Evolutionary conservation across 2,113 vertebrate genomes (phyloP).

Genomic region (Brachirus orientalis): DNA sequence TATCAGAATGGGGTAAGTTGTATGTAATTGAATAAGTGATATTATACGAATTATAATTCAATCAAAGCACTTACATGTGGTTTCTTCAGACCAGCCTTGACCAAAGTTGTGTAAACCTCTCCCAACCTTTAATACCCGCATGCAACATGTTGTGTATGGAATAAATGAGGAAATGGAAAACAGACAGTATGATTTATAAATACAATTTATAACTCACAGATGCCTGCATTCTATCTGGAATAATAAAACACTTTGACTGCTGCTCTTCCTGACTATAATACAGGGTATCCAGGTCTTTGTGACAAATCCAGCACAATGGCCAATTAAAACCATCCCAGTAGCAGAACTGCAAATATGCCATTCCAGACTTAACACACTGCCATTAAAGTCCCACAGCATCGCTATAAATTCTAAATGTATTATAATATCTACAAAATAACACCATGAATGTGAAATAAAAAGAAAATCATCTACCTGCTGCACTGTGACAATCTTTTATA

Average conservation of each 20-base stretch:
- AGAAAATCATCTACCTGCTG: too few species aligned
- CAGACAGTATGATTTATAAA: not conserved
- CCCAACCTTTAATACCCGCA: too few species aligned
- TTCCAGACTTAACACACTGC: not conserved
- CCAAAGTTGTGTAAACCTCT: too few species aligned
- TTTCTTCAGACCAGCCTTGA: too few species aligned
- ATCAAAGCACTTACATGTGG: too few species aligned
- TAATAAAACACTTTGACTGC: not conserved
- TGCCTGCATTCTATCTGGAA: not conserved
- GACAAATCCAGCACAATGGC: not conserved
- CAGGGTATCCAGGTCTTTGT: not conserved
- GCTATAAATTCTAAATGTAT: not conserved
- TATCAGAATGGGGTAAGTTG: not conserved
- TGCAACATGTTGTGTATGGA: too few species aligned
- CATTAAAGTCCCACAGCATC: not conserved
- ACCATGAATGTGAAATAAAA: not conserved
- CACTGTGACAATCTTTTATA: too few species aligned
- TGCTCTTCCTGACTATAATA: not conserved
- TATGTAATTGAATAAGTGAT: not conserved
- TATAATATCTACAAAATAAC: not conserved
- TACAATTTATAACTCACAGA: not conserved
- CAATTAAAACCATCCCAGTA: not conserved
- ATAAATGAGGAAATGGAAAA: too few species aligned
- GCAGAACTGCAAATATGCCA: not conserved
- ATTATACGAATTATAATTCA: not conserved